A percentile compares a stretch with the other conserved stretches of the same genome.
Conservation (phyloP, 2,113 vertebrate species). For the Strix aluco region DNA sequence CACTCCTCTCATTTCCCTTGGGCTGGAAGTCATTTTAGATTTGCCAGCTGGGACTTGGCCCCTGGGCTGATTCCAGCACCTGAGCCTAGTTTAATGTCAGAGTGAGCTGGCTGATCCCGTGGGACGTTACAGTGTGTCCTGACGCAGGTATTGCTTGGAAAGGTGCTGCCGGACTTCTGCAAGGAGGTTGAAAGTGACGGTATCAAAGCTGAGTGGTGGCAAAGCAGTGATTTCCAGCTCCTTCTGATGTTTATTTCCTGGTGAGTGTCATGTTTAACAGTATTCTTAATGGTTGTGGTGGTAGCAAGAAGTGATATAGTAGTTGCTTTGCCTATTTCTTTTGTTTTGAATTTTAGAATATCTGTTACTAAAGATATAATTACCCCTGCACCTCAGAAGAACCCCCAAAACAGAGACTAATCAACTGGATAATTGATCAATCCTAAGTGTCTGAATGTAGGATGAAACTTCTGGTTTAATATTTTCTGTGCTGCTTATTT, state of each 20-base stretch:
- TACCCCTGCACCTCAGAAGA: neutral
- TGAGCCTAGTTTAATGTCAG: neutral
- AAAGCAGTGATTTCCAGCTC: neutral
- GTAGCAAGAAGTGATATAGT: neutral
- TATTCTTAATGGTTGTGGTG: neutral
- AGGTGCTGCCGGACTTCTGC: neutral
- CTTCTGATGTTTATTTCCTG: conserved; percentile 45
- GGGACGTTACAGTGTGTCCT: neutral
- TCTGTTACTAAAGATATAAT: neutral
- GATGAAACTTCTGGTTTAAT: neutral
- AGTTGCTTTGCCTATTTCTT: neutral
- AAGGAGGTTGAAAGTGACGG: neutral
- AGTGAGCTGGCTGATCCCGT: neutral
- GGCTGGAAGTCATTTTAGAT: conserved; percentile 9
- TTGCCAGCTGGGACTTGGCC: conserved; percentile 43
- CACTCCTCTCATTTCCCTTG: neutral
- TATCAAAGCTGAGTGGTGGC: neutral
- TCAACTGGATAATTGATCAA: neutral
- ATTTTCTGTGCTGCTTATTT: neutral
- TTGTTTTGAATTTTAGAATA: neutral
- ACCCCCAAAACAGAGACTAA: neutral
- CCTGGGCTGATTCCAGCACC: conserved; percentile 43
- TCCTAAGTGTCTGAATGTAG: neutral
- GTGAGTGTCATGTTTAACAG: conserved; percentile 18
- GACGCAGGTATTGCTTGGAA: neutral